Base-by-base conservation (phyloP, 2,113 vertebrate genomes). In the Pongo pygmaeus region DNA sequence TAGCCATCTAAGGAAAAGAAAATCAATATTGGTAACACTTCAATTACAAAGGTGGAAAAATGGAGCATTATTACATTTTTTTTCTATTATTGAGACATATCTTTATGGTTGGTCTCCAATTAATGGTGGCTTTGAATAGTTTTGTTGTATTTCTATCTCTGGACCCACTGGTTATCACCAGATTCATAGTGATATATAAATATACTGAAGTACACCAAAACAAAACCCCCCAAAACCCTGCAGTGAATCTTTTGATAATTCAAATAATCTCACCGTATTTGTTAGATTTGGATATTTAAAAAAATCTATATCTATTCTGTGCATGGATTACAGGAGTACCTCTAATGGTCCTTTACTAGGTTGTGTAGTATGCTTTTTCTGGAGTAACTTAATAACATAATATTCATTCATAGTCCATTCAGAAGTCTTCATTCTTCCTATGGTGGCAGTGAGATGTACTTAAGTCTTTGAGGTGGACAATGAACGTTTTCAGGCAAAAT, bases 191-290 rank as follows among this genome's bases (percentile, higher is more conserved):
- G 40, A 69, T 40, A 70, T 35, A 79, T 79, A 80, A 92, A 84
- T 16, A 72, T 59, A 67, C 17, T 69, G 25, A 94, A 64, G 8
- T 88, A 5, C 25, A 25, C 78, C 25, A 3, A 43, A 94, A 69
- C 87, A 57, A 81, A 92, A 89, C 64, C 32, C 12, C 2, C 6
- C 32, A 22, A 23, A n/a, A 84, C 18, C 27, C 12, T 84, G 9
- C 20, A 70, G 40, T 43, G 50, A 93, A 74, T 64, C 64, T 79
- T 80, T 96, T 87, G 35, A 48, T 94, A 94, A 83, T 94, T 95
- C n/a, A 43, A 67, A 57, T 67, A 30, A 79, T 74, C 8, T 95
- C 46, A 94, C 84, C 12, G 5, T 75, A 7, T 94, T 86, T 94
- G 30, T 89, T 75, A 91, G 46, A 93, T 40, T 79, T 35, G 43